Conservation (phyloP, 2,113 vertebrate species). For the Spermophilus dauricus region DNA sequence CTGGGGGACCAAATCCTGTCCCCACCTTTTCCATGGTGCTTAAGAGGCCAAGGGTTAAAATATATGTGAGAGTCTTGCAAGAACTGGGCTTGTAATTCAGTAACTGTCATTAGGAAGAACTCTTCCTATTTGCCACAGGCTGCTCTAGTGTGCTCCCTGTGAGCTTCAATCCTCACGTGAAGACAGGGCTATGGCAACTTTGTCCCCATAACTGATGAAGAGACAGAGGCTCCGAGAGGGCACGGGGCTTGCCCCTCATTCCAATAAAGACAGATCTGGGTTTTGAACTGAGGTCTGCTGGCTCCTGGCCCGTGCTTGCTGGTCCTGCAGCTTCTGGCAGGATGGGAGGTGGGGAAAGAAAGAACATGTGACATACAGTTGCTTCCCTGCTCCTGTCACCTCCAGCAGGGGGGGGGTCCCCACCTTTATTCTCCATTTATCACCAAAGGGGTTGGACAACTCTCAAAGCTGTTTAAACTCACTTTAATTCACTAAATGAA, state of each 20-base stretch:
- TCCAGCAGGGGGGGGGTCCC: not conserved
- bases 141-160: rapidly evolving
- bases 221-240: not conserved
- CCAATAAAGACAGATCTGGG: not conserved
- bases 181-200: rapidly evolving
- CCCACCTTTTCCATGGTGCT: not conserved
- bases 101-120: rapidly evolving
- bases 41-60: not conserved
- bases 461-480: not conserved
- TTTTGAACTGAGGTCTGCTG: not conserved
- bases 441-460: not conserved
- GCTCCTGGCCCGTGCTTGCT: no score
- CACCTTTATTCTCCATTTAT: not conserved
- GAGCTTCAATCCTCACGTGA: rapidly evolving
- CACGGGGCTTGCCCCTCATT: not conserved
- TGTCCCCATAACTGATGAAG: rapidly evolving
- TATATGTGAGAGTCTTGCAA: not conserved
- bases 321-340: not conserved
- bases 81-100: not conserved
- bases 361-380: no score
- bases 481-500: not conserved
- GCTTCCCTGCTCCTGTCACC: not conserved
- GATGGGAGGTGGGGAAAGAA: not conserved
- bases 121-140: rapidly evolving
- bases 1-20: not conserved